Evolutionary conservation across 2,888 invertebrate genomes (phyloP).

Genomic region (Xestia c-nigrum): DNA sequence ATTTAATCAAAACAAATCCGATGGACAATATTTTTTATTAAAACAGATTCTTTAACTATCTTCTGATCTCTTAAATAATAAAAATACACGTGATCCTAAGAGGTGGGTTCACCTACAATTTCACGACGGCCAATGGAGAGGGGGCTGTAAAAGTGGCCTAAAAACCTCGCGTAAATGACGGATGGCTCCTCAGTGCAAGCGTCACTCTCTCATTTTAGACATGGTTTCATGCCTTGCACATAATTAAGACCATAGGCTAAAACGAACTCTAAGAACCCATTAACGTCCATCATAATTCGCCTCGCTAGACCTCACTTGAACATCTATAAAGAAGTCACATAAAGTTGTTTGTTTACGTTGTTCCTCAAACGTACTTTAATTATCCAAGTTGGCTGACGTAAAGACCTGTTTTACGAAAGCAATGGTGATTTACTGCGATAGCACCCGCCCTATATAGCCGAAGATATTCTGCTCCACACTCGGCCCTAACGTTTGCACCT

Average conservation of each 20-base stretch:
- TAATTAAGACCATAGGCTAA: constrained; percentile 42
- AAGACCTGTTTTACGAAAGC: constrained; percentile 51
- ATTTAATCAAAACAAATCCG: too few species aligned
- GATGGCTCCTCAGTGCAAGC: constrained; percentile 2
- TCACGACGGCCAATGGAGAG: too few species aligned
- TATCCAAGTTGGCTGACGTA: constrained; percentile 51
- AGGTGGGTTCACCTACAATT: too few species aligned
- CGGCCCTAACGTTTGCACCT: constrained; percentile 63
- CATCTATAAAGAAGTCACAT: constrained; percentile 54
- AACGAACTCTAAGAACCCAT: constrained; percentile 29
- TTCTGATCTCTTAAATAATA: too few species aligned
- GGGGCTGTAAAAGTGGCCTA: too few species aligned
- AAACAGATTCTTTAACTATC: too few species aligned
- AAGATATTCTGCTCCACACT: constrained; percentile 49
- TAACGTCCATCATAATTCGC: constrained; percentile 50
- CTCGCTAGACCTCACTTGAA: constrained; percentile 50
- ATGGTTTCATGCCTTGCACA: constrained; percentile 40
- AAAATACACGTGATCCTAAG: too few species aligned
- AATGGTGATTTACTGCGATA: constrained; percentile 59
- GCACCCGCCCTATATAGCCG: constrained; percentile 47
- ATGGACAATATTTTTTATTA: too few species aligned
- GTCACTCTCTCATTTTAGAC: constrained; percentile 52
- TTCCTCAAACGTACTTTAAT: constrained; percentile 59
- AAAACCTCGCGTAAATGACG: too few species aligned
- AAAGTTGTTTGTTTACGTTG: constrained; percentile 56